Base-by-base conservation (phyloP, 2,888 invertebrate species). In the Drosophila silvestris region DNA sequence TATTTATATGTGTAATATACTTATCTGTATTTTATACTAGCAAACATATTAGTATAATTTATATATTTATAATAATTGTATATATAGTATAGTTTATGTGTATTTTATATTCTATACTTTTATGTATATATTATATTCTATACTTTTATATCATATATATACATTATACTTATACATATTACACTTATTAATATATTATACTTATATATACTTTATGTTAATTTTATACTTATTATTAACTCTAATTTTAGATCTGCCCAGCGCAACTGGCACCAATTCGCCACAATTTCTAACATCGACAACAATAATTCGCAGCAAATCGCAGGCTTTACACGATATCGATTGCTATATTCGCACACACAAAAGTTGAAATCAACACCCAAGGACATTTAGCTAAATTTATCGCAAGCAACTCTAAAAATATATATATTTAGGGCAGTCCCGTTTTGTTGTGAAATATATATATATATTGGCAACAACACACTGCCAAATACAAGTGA, bases 401-500 rank as follows among this genome's bases (percentile, higher is more conserved):
- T 64, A 50, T 37, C 50, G 47, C 47, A 72, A 50, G 47, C 70
- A 52, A 59, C 71, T 58, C 30, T 32, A 51, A 19, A 78, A 74
- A 37, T 50, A 75, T 66, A 58, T 61, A 54, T 39, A 66, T 47
- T 61, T 70, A 52, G 39, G 53, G 65, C 64, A 77, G 77, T 64
- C 58, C 41, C 59, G 56, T 35, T 26, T 69, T 74, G 66, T 80
- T 76, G 82, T 81, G 14, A 44, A n/a, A n/a, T 41, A 10, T 41
- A 5, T 41, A n/a, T 41, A 44, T 64, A 60, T 67, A 62, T 65
- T 71, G 26, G 26, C 47, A 71, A 77, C 74, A 83, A 73, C 73
- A 63, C 82, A 80, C 85, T 85, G 85, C 88, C 85, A 87, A 47
- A 47, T 81, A 70, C 58, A 83, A 83, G 76, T 81, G 73, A 82